These are phyloP conservation scores for Cephus spinipes DNA, from an alignment of 2,888 invertebrate species.

Conservation along the genomic window DNA sequence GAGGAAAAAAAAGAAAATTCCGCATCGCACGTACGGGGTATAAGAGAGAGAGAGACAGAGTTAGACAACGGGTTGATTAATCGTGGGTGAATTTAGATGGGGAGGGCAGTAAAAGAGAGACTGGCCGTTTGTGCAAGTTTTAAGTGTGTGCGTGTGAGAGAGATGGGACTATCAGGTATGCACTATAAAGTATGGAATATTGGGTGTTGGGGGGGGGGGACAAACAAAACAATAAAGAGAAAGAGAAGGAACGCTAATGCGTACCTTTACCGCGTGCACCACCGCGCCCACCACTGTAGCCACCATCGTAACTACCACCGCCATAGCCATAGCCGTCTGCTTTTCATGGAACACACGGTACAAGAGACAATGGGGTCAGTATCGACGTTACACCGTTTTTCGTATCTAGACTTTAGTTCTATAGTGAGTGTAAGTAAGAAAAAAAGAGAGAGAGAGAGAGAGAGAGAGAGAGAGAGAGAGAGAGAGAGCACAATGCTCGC, in stretches of 20 bases:
- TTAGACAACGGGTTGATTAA: neutral
- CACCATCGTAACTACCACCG: slow-evolving; percentile 90
- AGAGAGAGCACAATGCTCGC: no score
- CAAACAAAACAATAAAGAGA: slow-evolving; percentile 38
- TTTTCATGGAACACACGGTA: slow-evolving; percentile 66
- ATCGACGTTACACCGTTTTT: slow-evolving; percentile 31
- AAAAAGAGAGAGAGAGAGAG: neutral
- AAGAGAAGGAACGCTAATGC: slow-evolving; percentile 65
- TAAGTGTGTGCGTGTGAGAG: slow-evolving; percentile 1
- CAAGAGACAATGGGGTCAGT: slow-evolving; percentile 57
- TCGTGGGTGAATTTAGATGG: neutral
- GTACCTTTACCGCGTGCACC: slow-evolving; percentile 91
- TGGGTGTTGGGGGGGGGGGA: neutral
- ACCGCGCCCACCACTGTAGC: slow-evolving; percentile 87
- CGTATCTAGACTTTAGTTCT: slow-evolving; percentile 23
- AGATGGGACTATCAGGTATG: neutral
- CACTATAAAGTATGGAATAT: neutral
- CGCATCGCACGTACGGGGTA: neutral
- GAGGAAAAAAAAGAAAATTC: neutral
- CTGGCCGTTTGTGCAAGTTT: no score
- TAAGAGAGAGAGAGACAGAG: neutral
- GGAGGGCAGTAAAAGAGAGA: neutral
- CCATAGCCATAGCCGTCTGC: slow-evolving; percentile 83
- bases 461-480: neutral
- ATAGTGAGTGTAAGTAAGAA: slow-evolving; percentile 12